phyloP scores from a whole-genome alignment of 2,797 vertebrate species.

The Bryconaethiops microstoma region DNA sequence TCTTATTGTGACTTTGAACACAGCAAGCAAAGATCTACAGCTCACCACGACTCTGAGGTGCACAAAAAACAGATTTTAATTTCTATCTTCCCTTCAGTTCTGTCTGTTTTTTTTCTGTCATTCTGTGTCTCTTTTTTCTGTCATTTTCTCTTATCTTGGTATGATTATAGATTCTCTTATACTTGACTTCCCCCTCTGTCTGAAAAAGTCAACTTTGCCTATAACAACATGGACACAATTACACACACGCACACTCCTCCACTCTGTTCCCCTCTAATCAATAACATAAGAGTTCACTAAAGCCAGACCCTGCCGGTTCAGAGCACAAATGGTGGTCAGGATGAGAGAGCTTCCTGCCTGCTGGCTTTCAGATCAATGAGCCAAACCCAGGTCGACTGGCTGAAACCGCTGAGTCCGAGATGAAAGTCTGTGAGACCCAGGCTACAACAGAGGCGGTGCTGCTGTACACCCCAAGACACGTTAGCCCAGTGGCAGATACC shows the following conservation, averaged over 20 bases:
- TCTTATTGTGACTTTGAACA: conserved; percentile 28
- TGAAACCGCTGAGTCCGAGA: conserved; percentile 39
- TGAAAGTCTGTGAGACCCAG: conserved; percentile 37
- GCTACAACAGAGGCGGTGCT: conserved; percentile 13
- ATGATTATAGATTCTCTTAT: conserved; percentile 42
- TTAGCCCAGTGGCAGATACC: conserved; percentile 33
- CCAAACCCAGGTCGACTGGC: conserved; percentile 23
- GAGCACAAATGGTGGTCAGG: conserved; percentile 40
- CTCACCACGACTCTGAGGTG: neutral
- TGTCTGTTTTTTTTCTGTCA: conserved; percentile 17
- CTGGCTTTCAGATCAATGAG: conserved; percentile 57
- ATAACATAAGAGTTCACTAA: conserved; percentile 49
- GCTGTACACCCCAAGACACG: conserved; percentile 35
- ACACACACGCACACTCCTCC: conserved; percentile 17
- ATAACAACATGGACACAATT: neutral
- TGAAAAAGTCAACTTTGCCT: conserved; percentile 25
- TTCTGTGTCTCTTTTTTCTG: conserved; percentile 2
- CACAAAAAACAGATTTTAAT: neutral
- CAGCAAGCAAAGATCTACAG: conserved; percentile 2
- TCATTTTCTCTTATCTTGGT: conserved; percentile 40
- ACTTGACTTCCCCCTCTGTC: conserved; percentile 31
- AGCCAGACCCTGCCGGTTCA: conserved; percentile 27
- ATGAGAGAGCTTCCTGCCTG: conserved; percentile 51
- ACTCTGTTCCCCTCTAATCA: conserved; percentile 47
- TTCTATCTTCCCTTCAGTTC: neutral